Conservation (phyloP, 2,888 invertebrate genomes). For the Papilio gigon region DNA sequence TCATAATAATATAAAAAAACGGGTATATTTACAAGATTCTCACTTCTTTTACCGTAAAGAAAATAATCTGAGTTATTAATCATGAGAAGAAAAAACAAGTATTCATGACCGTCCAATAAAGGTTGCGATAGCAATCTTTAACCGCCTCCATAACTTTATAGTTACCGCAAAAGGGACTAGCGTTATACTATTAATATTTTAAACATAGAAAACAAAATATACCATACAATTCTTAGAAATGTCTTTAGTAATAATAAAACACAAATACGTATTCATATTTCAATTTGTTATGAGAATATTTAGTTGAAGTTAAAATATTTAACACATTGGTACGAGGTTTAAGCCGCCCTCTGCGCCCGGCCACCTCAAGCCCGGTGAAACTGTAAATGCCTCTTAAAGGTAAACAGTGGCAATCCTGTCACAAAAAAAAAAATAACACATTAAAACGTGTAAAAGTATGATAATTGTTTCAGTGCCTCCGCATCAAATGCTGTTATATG, state of each 20-base stretch:
- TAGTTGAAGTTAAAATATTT: no score
- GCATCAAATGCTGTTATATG: constrained; percentile 91
- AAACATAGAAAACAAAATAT: no score
- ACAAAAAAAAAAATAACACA: no score
- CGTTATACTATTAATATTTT: background rate
- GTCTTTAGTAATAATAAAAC: no score
- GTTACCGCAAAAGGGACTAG: background rate
- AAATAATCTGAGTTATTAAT: constrained; percentile 13
- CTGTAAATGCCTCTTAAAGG: no score
- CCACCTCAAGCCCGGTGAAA: no score
- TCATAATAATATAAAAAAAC: constrained; percentile 68
- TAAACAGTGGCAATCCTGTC: no score
- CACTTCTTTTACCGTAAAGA: constrained; percentile 22
- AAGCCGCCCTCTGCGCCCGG: no score
- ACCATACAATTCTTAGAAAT: no score
- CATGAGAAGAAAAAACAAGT: constrained; percentile 1
- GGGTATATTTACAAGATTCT: constrained; percentile 51
- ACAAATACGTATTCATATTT: no score
- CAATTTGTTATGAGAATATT: no score
- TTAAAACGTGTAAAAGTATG: background rate
- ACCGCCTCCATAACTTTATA: background rate
- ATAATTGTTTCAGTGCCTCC: constrained; percentile 89
- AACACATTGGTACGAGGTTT: background rate
- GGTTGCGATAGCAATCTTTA: background rate
- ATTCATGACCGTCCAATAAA: background rate